Percentiles rank a stretch among this genome's conserved stretches.
Evolutionary conservation across 2,888 invertebrate genomes (phyloP).

Genomic region (Zeuzera pyrina): DNA sequence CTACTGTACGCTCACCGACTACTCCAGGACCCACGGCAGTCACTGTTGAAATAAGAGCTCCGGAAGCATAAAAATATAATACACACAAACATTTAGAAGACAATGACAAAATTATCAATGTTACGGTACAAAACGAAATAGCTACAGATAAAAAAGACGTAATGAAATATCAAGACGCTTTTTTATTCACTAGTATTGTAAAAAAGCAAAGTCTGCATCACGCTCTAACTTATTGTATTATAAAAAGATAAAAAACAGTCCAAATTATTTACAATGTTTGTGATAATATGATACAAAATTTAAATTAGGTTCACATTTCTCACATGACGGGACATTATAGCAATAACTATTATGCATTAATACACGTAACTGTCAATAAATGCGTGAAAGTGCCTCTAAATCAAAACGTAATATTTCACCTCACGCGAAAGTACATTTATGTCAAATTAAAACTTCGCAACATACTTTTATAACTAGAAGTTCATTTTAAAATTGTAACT

Average conservation of each 20-base stretch:
- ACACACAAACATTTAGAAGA: background rate
- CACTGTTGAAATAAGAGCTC: slow-evolving; percentile 84
- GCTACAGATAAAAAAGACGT: slow-evolving; percentile 6
- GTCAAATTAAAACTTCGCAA: too few species aligned
- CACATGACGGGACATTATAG: slow-evolving; percentile 30
- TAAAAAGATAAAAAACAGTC: slow-evolving; percentile 37
- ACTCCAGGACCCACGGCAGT: slow-evolving; percentile 69
- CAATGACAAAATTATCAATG: slow-evolving; percentile 2
- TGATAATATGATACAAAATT: slow-evolving; percentile 59
- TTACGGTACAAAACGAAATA: slow-evolving; percentile 7
- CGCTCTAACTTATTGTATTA: slow-evolving; percentile 18
- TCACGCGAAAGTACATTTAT: too few species aligned
- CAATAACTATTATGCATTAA: slow-evolving; percentile 24
- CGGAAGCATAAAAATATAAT: slow-evolving; percentile 60
- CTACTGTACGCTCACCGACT: slow-evolving; percentile 61
- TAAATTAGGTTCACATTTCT: slow-evolving; percentile 46
- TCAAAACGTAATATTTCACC: slow-evolving; percentile 23
- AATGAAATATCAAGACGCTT: slow-evolving; percentile 15
- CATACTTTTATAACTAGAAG: too few species aligned
- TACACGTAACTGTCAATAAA: slow-evolving; percentile 26
- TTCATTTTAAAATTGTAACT: too few species aligned
- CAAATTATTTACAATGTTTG: slow-evolving; percentile 60
- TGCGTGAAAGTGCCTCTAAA: slow-evolving; percentile 62
- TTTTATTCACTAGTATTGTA: slow-evolving; percentile 18
- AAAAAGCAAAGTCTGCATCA: slow-evolving; percentile 18